A percentile compares a stretch with the other conserved stretches of the same genome.
These are phyloP conservation scores for Dissostichus mawsoni DNA, from an alignment of 2,113 vertebrate genomes.

Conservation along the genomic window DNA sequence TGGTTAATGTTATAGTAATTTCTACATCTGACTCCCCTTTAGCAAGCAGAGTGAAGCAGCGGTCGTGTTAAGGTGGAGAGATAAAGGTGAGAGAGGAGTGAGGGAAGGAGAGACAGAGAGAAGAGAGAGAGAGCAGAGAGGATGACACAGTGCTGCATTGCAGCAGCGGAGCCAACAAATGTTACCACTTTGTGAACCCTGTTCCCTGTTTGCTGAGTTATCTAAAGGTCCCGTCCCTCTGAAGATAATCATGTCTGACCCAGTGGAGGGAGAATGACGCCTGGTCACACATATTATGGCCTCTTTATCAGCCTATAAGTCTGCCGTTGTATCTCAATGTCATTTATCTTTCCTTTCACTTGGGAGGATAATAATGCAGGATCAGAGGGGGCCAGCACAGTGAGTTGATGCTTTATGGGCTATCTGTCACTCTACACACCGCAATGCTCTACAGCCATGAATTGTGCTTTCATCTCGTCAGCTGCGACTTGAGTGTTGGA, in stretches of 20 bases:
- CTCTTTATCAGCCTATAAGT: constrained; percentile 62
- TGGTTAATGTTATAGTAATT: constrained; percentile 37
- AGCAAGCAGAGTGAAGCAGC: constrained; percentile 52
- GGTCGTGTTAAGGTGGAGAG: constrained; percentile 45
- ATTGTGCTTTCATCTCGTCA: constrained; percentile 64
- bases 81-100: constrained; percentile 62
- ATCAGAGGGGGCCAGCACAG: constrained; percentile 11
- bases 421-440: constrained; percentile 38
- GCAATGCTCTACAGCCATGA: constrained; percentile 26
- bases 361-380: constrained; percentile 41
- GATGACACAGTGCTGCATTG: constrained; percentile 77
- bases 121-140: constrained; percentile 54
- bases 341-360: constrained; percentile 53
- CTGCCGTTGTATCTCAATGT: constrained; percentile 39
- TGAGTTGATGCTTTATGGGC: constrained; percentile 55
- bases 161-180: constrained; percentile 69
- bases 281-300: constrained; percentile 52
- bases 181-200: constrained; percentile 48
- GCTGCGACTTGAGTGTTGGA: constrained; percentile 33
- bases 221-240: constrained; percentile 46
- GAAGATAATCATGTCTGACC: constrained; percentile 60
- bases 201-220: constrained; percentile 47
- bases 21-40: constrained; percentile 35
- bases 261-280: constrained; percentile 56
- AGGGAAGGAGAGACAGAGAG: constrained; percentile 47